Percentiles rank a stretch among this genome's conserved stretches.
These are phyloP conservation scores for Apis dorsata DNA, from an alignment of 1,140 invertebrate genomes.

Conservation along the genomic window DNA sequence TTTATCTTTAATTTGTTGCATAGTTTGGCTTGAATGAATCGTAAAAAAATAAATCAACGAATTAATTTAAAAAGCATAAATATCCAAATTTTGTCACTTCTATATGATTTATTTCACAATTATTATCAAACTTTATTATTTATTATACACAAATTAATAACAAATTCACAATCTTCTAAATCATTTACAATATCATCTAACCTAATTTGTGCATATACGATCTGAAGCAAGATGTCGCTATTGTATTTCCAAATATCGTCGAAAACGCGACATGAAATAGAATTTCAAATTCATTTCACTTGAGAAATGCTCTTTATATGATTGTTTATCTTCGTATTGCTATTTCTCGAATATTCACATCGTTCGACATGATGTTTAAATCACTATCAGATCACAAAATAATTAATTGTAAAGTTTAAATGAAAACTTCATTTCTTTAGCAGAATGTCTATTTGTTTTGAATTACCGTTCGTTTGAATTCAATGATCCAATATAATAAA, in stretches of 20 bases:
- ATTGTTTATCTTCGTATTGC: neutral
- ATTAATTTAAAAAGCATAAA: conserved; percentile 15
- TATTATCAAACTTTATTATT: neutral
- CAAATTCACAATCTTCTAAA: no score
- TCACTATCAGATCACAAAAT: neutral
- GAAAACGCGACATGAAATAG: neutral
- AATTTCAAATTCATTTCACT: neutral
- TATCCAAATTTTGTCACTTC: neutral
- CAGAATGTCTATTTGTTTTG: neutral
- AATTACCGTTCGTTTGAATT: conserved; percentile 34
- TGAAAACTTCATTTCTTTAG: neutral
- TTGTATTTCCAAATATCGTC: neutral
- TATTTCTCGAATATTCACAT: conserved; percentile 33
- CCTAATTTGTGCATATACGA: neutral
- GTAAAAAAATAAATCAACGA: neutral
- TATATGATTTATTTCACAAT: neutral
- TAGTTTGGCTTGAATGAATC: neutral
- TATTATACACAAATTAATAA: neutral
- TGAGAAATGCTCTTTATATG: neutral
- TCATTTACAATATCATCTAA: neutral
- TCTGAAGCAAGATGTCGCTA: neutral
- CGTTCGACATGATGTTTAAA: neutral
- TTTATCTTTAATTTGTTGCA: neutral
- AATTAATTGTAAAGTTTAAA: neutral
- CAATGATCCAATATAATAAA: neutral